These are phyloP conservation scores for Plectropomus leopardus DNA, from an alignment of 2,113 vertebrate genomes.

Conservation along the genomic window DNA sequence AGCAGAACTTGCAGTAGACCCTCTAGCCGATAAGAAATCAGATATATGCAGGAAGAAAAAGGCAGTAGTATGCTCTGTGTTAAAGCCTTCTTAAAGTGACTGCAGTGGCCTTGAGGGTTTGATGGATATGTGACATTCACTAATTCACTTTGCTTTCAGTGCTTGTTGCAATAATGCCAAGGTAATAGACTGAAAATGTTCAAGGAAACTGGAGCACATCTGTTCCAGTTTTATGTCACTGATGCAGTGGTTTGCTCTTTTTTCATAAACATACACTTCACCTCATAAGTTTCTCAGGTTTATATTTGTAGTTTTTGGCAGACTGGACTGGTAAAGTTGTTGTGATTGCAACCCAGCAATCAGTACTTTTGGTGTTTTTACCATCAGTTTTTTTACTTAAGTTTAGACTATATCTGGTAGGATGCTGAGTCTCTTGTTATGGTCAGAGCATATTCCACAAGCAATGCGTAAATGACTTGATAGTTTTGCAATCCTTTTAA, in stretches of 20 bases:
- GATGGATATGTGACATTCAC: conserved; percentile 5
- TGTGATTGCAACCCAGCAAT: neutral
- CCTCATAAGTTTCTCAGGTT: neutral
- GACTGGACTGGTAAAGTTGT: neutral
- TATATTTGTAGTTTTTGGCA: neutral
- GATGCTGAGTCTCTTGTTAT: neutral
- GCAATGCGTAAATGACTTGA: neutral
- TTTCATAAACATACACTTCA: neutral
- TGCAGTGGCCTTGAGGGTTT: neutral
- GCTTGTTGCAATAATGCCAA: neutral
- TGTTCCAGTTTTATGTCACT: neutral
- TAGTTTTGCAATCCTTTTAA: neutral
- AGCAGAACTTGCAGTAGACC: neutral
- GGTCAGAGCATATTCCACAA: neutral
- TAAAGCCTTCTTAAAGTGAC: neutral
- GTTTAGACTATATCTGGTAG: neutral
- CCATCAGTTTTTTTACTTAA: neutral
- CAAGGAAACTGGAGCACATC: conserved; percentile 1
- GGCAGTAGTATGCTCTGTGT: neutral
- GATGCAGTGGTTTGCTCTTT: neutral
- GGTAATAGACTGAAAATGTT: neutral
- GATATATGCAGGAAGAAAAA: neutral
- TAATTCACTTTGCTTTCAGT: neutral
- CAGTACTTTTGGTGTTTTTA: neutral
- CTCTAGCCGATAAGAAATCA: neutral